These are phyloP conservation scores for Hybognathus amarus DNA, from an alignment of 2,797 vertebrate species.

Conservation along the genomic window DNA sequence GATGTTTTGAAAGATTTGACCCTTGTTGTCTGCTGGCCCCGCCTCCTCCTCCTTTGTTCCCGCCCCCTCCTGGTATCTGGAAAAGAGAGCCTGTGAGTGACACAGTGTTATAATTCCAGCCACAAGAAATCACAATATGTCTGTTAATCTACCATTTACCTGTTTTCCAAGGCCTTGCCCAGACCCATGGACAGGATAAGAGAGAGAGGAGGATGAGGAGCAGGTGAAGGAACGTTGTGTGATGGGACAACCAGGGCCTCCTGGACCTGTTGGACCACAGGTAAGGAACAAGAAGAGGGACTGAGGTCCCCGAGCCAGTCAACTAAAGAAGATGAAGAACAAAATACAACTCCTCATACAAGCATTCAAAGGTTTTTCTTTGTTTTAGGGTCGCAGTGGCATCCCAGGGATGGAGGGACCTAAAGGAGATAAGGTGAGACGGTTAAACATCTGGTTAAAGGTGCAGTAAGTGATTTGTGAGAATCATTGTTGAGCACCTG, in stretches of 20 bases:
- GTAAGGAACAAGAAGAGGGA: conserved; percentile 6
- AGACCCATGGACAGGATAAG: conserved; percentile 5
- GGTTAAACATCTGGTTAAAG: neutral
- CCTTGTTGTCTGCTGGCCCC: conserved; percentile 55
- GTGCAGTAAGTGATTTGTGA: neutral
- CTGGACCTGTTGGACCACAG: conserved; percentile 49
- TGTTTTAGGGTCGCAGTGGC: conserved; percentile 48
- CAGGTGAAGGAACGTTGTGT: conserved; percentile 9
- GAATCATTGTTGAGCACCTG: neutral
- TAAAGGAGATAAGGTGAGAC: conserved; percentile 55
- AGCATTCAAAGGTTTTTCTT: neutral
- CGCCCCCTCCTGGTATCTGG: conserved; percentile 48
- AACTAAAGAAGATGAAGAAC: neutral
- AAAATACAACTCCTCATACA: neutral
- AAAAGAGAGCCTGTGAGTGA: conserved; percentile 46
- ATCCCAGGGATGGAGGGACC: conserved; percentile 50
- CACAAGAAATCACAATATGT: neutral
- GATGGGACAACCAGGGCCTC: conserved; percentile 48
- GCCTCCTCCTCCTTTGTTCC: conserved; percentile 58
- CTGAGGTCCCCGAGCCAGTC: neutral
- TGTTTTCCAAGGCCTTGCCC: conserved; percentile 21
- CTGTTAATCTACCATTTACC: neutral
- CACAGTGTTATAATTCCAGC: neutral
- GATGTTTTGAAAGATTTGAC: conserved; percentile 49
- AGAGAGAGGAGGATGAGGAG: conserved; percentile 20